Conservation (phyloP, 2,888 invertebrate species). For the Pammene fasciana region DNA sequence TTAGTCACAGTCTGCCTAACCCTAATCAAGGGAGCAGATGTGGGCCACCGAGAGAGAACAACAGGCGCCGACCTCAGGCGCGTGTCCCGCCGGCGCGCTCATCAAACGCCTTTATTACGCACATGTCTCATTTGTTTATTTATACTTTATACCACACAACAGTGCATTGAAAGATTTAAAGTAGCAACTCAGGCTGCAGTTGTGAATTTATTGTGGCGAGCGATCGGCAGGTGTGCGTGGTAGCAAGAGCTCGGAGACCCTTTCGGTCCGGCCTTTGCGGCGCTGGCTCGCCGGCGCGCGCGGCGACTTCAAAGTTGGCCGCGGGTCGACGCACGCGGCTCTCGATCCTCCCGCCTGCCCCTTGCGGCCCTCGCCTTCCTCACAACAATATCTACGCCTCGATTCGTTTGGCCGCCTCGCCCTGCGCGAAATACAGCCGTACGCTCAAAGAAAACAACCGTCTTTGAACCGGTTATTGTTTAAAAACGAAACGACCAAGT, state of each 20-base stretch:
- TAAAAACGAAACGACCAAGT: slow-evolving; percentile 67
- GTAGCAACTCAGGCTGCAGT: slow-evolving; percentile 27
- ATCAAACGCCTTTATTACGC: slow-evolving; percentile 36
- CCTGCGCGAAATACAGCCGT: slow-evolving; percentile 70
- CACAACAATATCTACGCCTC: slow-evolving; percentile 55
- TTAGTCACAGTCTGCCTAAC: slow-evolving; percentile 32
- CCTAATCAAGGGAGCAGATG: slow-evolving; percentile 46
- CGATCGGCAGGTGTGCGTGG: slow-evolving; percentile 57
- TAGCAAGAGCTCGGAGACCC: slow-evolving; percentile 48
- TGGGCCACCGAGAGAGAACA: slow-evolving; percentile 42
- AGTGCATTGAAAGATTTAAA: slow-evolving; percentile 22
- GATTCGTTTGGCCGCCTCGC: slow-evolving; percentile 63
- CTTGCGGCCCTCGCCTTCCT: slow-evolving; percentile 52
- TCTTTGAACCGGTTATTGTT: slow-evolving; percentile 76
- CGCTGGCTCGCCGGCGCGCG: slow-evolving; percentile 52
- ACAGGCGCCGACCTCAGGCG: slow-evolving; percentile 33
- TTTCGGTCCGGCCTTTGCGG: slow-evolving; percentile 53
- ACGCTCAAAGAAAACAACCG: slow-evolving; percentile 68
- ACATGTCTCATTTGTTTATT: slow-evolving; percentile 38
- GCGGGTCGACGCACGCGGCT: slow-evolving; percentile 81
- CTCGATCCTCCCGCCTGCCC: slow-evolving; percentile 58
- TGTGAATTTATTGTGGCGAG: slow-evolving; percentile 37
- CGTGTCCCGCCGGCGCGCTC: slow-evolving; percentile 34
- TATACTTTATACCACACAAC: slow-evolving; percentile 23
- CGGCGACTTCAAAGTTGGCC: slow-evolving; percentile 72